phyloP scores from a whole-genome alignment of 92 coral and sea anemone genomes.

The Zoanthus gigantus region DNA sequence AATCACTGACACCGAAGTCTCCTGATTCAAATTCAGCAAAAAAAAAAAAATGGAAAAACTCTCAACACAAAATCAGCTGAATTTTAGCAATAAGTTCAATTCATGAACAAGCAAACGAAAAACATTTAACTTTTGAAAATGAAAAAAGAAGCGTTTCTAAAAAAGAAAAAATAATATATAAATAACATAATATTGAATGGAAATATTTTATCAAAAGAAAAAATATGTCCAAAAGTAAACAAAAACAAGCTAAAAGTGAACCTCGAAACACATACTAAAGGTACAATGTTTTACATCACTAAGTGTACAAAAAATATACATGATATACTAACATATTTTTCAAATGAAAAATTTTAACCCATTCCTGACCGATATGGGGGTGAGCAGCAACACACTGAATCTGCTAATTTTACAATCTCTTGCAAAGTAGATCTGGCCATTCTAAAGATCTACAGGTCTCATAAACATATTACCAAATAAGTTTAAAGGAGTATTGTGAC shows the following conservation, averaged over 20 bases:
- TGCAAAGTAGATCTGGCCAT: too few species aligned
- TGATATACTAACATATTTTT: neutral
- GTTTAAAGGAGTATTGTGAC: too few species aligned
- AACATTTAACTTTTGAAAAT: neutral
- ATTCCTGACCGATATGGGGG: too few species aligned
- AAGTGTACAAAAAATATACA: neutral
- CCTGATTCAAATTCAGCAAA: conserved; percentile 3
- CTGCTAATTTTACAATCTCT: neutral
- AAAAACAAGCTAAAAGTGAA: neutral
- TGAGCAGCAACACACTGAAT: neutral
- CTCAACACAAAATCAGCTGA: neutral
- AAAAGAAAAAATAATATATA: neutral
- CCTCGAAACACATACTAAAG: neutral
- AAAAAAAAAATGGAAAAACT: neutral
- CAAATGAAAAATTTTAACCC: too few species aligned
- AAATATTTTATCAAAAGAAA: neutral
- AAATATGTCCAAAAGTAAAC: neutral
- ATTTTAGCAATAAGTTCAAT: neutral
- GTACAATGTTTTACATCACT: neutral
- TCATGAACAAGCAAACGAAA: neutral
- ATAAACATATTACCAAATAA: too few species aligned
- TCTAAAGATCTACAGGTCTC: too few species aligned
- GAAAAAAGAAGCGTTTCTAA: neutral
- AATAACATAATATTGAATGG: neutral
- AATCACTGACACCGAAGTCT: too few species aligned